Conservation (phyloP, 2,113 vertebrate genomes). For the Asarcornis scutulata region DNA sequence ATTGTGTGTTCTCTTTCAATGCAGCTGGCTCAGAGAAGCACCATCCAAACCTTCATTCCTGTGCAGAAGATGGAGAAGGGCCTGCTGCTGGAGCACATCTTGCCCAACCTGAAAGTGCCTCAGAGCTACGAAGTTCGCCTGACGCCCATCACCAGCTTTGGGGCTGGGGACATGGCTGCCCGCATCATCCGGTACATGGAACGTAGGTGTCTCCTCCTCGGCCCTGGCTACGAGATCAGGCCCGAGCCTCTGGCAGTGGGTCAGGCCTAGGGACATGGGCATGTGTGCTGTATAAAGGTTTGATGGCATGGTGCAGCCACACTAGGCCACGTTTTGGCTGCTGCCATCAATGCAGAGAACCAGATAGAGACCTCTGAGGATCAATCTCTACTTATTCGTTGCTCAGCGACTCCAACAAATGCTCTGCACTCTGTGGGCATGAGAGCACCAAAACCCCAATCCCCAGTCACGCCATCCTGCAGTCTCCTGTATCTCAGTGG, state of each 20-base stretch:
- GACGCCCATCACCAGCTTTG: conserved; percentile 90
- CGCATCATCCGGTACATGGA: conserved; percentile 93
- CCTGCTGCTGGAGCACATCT: conserved; percentile 84
- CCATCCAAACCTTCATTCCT: conserved; percentile 85
- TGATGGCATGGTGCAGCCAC: fast-evolving
- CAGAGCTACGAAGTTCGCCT: conserved; percentile 91
- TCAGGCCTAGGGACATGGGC: not conserved
- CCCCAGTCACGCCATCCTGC: not conserved
- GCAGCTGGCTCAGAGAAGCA: conserved; percentile 81
- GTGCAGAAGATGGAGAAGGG: conserved; percentile 88
- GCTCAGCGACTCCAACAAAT: not conserved
- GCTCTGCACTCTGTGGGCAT: not conserved
- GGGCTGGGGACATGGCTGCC: conserved; percentile 85
- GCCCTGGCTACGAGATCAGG: not conserved
- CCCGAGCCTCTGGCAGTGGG: not conserved
- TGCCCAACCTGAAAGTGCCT: conserved; percentile 89
- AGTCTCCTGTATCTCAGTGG: not conserved
- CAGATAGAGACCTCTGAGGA: not conserved
- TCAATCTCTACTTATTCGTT: not conserved
- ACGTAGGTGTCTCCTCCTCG: conserved; percentile 82
- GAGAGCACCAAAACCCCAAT: not conserved
- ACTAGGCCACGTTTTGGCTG: not conserved
- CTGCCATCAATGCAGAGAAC: not conserved
- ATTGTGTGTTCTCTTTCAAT: not conserved
- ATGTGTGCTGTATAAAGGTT: not conserved